A percentile compares a stretch with the other conserved stretches of the same genome.
These are phyloP conservation scores for Anodontia alba DNA, from an alignment of 2,888 invertebrate genomes.

Conservation along the genomic window DNA sequence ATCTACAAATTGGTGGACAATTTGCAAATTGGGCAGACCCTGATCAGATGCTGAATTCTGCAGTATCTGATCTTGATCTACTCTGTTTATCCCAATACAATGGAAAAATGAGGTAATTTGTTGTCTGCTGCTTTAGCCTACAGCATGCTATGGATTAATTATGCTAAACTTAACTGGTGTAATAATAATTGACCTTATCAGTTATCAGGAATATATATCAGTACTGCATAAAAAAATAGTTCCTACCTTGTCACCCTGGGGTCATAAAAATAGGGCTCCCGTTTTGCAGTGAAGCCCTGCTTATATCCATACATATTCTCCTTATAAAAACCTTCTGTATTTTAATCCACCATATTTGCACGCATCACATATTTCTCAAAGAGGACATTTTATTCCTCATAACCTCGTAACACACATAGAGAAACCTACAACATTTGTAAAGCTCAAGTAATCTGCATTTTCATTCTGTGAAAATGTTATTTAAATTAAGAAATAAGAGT, in stretches of 20 bases:
- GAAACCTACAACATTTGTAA: not conserved
- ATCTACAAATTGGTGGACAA: too few relatives aligned
- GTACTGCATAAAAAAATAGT: too few relatives aligned
- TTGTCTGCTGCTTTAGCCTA: too few relatives aligned
- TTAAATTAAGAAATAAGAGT: not conserved
- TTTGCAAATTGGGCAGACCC: too few relatives aligned
- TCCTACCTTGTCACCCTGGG: conserved; percentile 75
- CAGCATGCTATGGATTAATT: too few relatives aligned
- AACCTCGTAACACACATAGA: not conserved
- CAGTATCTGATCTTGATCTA: too few relatives aligned
- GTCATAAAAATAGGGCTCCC: conserved; percentile 79
- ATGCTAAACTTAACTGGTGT: too few relatives aligned
- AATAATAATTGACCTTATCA: too few relatives aligned
- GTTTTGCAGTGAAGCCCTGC: conserved; percentile 63
- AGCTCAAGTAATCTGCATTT: conserved; percentile 7
- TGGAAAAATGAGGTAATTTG: too few relatives aligned
- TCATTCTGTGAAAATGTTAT: not conserved
- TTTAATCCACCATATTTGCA: conserved; percentile 13
- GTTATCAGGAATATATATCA: too few relatives aligned
- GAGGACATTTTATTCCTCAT: not conserved
- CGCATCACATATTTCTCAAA: not conserved
- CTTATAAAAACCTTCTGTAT: not conserved
- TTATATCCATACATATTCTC: conserved; percentile 57
- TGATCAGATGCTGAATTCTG: too few relatives aligned
- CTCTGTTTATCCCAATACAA: too few relatives aligned